Base-by-base conservation (phyloP, 2,888 invertebrate genomes). In the Blera fallax region DNA sequence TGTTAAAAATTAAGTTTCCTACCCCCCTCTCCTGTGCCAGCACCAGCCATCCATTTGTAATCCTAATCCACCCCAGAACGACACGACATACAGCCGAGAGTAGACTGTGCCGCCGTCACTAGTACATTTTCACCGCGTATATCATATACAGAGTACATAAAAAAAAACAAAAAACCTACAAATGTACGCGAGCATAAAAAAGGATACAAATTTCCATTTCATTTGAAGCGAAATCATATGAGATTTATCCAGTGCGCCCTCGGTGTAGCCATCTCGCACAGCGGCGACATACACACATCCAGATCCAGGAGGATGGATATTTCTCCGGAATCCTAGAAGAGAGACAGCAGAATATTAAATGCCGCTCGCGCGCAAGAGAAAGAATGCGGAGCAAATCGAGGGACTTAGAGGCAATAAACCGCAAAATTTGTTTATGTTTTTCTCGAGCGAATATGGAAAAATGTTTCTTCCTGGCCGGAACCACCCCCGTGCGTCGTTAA, bases 401-500 rank as follows among this genome's bases (percentile, higher is more conserved):
- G 87, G 87, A 87, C 88, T 88, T 88, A 88, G 87, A 77, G 87
- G 88, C 87, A 88, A 87, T 88, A 88, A 88, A 88, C 88, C 88
- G 87, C 87, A 87, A 88, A 88, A 88, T 88, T 88, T 88, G 88
- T 88, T 88, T 88, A 88, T 87, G 87, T 87, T 87, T 87, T 87
- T 87, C 88, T 87, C 78, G 60, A 87, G 78, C 87, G 87, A 87
- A 87, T 85, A 85, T 85, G 85, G 85, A 85, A 85, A 85, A 85
- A 81, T 85, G 85, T 85, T 85, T 81, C 81, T 85, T 80, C 81
- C 76, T 78, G 48, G 56, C 73, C 60, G 65, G 72, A 84, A 81
- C 72, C 80, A 80, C 54, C 72, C 69, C 67, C 72, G 60, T 73
- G 81, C 77, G 81, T 85, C 81, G 85, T 76, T 76, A 81, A 85